A percentile compares a stretch with the other conserved stretches of the same genome.
Evolutionary conservation across 2,888 invertebrate genomes (phyloP).

Genomic region (Yponomeuta cagnagella): DNA sequence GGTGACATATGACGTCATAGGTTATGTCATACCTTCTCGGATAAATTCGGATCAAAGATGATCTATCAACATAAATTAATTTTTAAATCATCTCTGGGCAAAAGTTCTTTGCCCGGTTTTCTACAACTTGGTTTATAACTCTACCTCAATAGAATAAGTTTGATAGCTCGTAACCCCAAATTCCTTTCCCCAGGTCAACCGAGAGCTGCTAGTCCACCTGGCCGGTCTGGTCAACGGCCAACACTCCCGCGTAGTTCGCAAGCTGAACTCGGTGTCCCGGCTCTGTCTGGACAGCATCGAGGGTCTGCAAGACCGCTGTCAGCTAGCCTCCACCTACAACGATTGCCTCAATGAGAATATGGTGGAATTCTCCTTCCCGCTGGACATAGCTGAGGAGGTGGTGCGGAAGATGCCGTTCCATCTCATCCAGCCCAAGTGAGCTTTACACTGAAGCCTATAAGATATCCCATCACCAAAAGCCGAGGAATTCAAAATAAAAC

Average conservation of each 20-base stretch:
- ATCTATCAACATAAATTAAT: no score
- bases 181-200: conserved; percentile 45
- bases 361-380: conserved; percentile 63
- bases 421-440: conserved; percentile 65
- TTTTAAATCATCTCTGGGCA: no score
- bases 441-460: conserved; percentile 17
- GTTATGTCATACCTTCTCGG: no score
- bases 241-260: conserved; percentile 60
- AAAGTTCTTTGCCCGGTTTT: no score
- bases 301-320: conserved; percentile 61
- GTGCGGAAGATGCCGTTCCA: conserved; percentile 69
- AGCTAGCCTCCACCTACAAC: conserved; percentile 63
- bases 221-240: conserved; percentile 64
- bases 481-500: no score
- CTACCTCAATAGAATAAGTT: neutral
- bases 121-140: no score
- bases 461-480: no score
- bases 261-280: conserved; percentile 56
- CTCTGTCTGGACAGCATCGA: conserved; percentile 63
- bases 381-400: conserved; percentile 64
- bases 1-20: no score
- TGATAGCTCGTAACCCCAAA: neutral
- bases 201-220: conserved; percentile 58
- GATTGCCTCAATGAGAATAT: conserved; percentile 67
- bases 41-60: no score